These are phyloP conservation scores for Vollenhovia emeryi DNA, from an alignment of 1,140 invertebrate genomes.

Conservation along the genomic window DNA sequence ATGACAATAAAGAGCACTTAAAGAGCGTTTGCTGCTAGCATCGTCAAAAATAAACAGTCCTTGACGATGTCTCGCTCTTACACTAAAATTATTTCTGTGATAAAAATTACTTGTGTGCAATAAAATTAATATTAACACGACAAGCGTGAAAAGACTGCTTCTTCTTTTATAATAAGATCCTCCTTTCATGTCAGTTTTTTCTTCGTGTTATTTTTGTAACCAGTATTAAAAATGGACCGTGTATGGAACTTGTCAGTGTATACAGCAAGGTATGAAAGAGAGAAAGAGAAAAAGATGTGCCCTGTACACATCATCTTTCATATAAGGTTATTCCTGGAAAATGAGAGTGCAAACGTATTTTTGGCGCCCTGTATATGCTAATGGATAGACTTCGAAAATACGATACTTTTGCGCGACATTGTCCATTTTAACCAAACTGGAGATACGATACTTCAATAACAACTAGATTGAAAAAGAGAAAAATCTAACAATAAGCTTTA, in stretches of 20 bases:
- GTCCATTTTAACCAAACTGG: not conserved
- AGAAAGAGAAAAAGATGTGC: not conserved
- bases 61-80: not conserved
- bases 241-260: not conserved
- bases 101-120: too few relatives aligned
- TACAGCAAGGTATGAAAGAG: not conserved
- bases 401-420: not conserved
- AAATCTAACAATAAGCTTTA: not conserved
- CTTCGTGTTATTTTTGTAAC: not conserved
- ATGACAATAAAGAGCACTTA: not conserved
- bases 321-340: not conserved
- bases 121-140: not conserved
- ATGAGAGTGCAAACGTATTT: not conserved
- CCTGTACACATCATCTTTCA: not conserved
- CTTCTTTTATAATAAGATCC: not conserved
- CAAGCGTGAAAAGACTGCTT: not conserved
- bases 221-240: not conserved
- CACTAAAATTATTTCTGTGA: not conserved
- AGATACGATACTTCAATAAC: not conserved
- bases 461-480: not conserved
- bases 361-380: not conserved
- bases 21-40: not conserved
- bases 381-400: not conserved
- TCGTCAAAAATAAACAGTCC: not conserved
- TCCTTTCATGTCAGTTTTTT: not conserved